A percentile compares a stretch with the other conserved stretches of the same genome.
Evolutionary conservation across 2,888 invertebrate genomes (phyloP).

Genomic region (Drosophila merina): DNA sequence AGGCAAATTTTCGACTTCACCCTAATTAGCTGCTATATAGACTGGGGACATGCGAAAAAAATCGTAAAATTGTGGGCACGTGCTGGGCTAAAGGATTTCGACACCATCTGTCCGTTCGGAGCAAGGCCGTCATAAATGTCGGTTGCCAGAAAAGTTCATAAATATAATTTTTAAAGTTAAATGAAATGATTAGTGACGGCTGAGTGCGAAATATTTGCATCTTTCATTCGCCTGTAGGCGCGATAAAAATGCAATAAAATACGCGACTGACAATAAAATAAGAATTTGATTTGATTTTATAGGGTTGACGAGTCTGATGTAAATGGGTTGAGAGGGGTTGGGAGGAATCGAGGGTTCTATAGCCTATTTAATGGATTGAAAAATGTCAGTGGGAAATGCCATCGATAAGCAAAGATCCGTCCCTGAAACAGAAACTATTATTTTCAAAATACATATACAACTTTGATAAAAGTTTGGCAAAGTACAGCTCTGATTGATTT

Average conservation of each 20-base stretch:
- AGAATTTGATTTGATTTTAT: conserved; percentile 54
- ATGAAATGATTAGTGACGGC: conserved; percentile 80
- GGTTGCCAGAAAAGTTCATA: conserved; percentile 54
- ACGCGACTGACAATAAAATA: conserved; percentile 51
- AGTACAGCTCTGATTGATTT: conserved; percentile 1
- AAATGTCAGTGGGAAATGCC: not conserved
- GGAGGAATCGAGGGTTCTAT: not conserved
- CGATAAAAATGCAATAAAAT: conserved; percentile 81
- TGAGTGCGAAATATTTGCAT: conserved; percentile 60
- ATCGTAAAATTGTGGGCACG: conserved; percentile 62
- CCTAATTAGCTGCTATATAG: conserved; percentile 61
- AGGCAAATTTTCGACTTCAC: conserved; percentile 64
- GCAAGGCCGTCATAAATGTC: conserved; percentile 69
- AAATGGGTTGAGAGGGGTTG: conserved; percentile 22
- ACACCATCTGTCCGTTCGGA: conserved; percentile 34
- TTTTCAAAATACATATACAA: not conserved
- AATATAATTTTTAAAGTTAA: conserved; percentile 71
- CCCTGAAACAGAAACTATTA: not conserved
- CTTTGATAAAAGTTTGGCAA: not conserved
- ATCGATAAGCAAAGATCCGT: too few relatives aligned
- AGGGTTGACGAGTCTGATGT: conserved; percentile 60
- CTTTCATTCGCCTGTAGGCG: conserved; percentile 61
- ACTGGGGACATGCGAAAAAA: conserved; percentile 42
- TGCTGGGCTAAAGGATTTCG: conserved; percentile 34
- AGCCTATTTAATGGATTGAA: not conserved